Conservation (phyloP, 2,113 vertebrate species). For the Hystrix cristata region DNA sequence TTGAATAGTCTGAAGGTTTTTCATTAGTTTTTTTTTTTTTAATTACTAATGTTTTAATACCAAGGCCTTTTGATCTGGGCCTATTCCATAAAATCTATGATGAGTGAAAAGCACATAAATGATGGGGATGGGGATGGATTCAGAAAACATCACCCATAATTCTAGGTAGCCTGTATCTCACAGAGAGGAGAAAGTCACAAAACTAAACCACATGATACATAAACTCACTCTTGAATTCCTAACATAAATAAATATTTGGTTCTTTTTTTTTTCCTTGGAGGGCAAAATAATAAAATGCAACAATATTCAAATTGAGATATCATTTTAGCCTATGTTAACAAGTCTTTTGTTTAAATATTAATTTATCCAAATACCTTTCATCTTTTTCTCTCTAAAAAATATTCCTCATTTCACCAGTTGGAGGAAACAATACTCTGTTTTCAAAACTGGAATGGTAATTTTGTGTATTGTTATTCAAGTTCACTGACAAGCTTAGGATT, state of each 20-base stretch:
- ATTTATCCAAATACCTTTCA: constrained; percentile 22
- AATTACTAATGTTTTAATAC: neutral
- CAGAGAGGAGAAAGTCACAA: neutral
- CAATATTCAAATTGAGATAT: constrained; percentile 2
- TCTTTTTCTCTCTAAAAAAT: neutral
- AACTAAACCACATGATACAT: neutral
- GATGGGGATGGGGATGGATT: neutral
- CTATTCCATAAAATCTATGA: neutral
- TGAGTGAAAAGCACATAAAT: neutral
- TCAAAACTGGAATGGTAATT: neutral
- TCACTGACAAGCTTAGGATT: neutral
- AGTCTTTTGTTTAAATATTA: constrained; percentile 31
- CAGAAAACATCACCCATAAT: neutral
- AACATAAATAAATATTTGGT: neutral
- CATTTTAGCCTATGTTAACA: constrained; percentile 27
- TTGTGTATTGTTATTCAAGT: constrained; percentile 39
- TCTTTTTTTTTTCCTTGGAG: neutral
- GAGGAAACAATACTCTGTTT: neutral
- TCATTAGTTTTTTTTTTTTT: neutral
- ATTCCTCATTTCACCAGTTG: constrained; percentile 1
- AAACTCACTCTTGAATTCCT: constrained; percentile 38
- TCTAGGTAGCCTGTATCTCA: neutral
- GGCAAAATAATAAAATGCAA: neutral
- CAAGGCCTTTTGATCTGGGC: neutral
- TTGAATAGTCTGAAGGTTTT: neutral